A percentile compares a stretch with the other conserved stretches of the same genome.
Conservation (phyloP, 2,888 invertebrate genomes). For the Dryocosmus kuriphilus region DNA sequence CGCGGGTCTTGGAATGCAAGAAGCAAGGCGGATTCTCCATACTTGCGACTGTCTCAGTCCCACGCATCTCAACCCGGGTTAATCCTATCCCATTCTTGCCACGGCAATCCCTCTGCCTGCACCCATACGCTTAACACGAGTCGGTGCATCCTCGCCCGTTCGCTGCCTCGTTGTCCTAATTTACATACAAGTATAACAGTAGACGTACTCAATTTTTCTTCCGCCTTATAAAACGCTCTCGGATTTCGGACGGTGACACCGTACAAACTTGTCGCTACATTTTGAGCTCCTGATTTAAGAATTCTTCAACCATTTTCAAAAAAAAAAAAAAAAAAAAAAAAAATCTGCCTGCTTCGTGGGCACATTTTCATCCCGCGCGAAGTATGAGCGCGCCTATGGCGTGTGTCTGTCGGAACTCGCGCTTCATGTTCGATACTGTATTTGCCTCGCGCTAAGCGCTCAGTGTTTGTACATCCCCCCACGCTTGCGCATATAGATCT, state of each 20-base stretch:
- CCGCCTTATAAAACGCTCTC: slow-evolving; percentile 18
- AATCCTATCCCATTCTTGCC: not conserved
- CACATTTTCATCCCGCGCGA: no score
- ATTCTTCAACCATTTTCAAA: no score
- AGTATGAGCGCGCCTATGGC: no score
- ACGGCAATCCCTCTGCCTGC: not conserved
- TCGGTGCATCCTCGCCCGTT: slow-evolving; percentile 25
- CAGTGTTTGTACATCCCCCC: no score
- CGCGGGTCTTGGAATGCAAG: slow-evolving; percentile 58
- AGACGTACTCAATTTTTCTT: slow-evolving; percentile 36
- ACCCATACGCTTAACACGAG: slow-evolving; percentile 30
- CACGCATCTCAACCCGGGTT: slow-evolving; percentile 2
- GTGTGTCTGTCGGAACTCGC: no score
- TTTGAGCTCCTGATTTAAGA: not conserved
- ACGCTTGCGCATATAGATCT: no score
- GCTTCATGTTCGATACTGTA: no score
- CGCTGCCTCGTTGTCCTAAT: slow-evolving; percentile 20
- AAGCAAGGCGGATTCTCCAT: slow-evolving; percentile 51
- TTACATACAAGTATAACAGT: slow-evolving; percentile 27
- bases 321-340: no score
- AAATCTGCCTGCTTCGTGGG: no score
- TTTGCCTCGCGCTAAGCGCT: no score
- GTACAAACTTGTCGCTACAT: not conserved
- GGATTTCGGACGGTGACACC: not conserved
- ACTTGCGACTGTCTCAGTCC: slow-evolving; percentile 54